Percentiles rank a stretch among this genome's conserved stretches.
phyloP scores from a whole-genome alignment of 2,888 invertebrate genomes.

The Pollenia amentaria region DNA sequence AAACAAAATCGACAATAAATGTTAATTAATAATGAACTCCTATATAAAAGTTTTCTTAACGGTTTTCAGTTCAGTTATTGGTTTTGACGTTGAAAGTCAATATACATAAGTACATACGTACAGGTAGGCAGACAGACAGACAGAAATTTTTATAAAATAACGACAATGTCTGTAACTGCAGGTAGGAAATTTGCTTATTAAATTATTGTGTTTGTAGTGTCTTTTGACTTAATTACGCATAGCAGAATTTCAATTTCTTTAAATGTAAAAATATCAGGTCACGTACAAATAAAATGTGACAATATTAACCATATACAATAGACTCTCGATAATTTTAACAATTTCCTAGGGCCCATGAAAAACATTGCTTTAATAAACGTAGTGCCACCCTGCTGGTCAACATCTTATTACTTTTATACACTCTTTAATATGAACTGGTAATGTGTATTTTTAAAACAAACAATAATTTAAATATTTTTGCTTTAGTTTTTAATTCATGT shows the following conservation, averaged over 20 bases:
- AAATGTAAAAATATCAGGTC: slow-evolving; percentile 56
- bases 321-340: background rate
- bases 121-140: background rate
- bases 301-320: background rate
- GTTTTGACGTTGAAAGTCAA: slow-evolving; percentile 46
- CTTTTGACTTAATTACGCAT: slow-evolving; percentile 45
- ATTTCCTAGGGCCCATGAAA: no score
- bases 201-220: background rate
- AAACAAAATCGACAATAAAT: slow-evolving; percentile 65
- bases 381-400: no score
- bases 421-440: no score
- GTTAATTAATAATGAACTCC: slow-evolving; percentile 38
- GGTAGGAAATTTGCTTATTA: slow-evolving; percentile 19
- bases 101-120: slow-evolving; percentile 9
- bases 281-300: slow-evolving; percentile 61
- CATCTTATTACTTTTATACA: no score
- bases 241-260: slow-evolving; percentile 66
- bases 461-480: no score
- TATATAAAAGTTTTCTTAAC: slow-evolving; percentile 68
- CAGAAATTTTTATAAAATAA: background rate
- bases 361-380: no score
- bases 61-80: slow-evolving; percentile 16
- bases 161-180: slow-evolving; percentile 21
- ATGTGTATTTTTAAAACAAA: no score
- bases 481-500: no score